A percentile compares a stretch with the other conserved stretches of the same genome.
Conservation (phyloP, 2,888 invertebrate genomes). For the Penaeus monodon region DNA sequence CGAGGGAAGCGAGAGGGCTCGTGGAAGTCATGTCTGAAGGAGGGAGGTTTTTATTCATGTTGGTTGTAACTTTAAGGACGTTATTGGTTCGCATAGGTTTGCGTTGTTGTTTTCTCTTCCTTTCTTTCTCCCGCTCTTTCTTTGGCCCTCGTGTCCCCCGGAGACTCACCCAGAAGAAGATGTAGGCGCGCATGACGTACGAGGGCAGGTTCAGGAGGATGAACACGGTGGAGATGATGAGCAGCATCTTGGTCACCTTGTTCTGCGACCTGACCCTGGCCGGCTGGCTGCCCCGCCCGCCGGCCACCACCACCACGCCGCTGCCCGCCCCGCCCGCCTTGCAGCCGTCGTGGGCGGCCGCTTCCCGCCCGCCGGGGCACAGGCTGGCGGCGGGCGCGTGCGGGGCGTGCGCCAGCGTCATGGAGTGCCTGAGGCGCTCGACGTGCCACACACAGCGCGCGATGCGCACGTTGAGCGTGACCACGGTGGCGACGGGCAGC, state of each 20-base stretch:
- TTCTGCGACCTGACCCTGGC: conserved; percentile 65
- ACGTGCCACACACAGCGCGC: conserved; percentile 75
- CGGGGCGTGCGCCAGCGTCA: conserved; percentile 76
- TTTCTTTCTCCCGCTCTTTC: no score
- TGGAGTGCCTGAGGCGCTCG: conserved; percentile 47
- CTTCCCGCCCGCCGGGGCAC: conserved; percentile 71
- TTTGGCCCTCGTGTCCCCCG: background rate
- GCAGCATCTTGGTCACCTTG: conserved; percentile 82
- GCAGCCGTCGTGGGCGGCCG: background rate
- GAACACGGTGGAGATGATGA: conserved; percentile 77
- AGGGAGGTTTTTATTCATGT: no score
- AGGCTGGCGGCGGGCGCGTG: conserved; percentile 81
- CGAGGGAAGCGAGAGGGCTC: no score
- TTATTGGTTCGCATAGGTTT: no score
- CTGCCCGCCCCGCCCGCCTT: background rate
- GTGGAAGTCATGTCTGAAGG: no score
- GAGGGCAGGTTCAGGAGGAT: background rate
- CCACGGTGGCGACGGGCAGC: conserved; percentile 80
- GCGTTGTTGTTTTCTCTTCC: no score
- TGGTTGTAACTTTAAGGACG: no score
- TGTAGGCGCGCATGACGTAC: conserved; percentile 1
- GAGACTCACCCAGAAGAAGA: conserved; percentile 3
- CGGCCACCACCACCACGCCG: conserved; percentile 7
- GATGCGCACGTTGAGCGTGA: conserved; percentile 80
- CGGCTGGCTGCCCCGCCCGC: background rate